These are phyloP conservation scores for Brachylomia viminalis DNA, from an alignment of 2,888 invertebrate genomes.

Conservation along the genomic window DNA sequence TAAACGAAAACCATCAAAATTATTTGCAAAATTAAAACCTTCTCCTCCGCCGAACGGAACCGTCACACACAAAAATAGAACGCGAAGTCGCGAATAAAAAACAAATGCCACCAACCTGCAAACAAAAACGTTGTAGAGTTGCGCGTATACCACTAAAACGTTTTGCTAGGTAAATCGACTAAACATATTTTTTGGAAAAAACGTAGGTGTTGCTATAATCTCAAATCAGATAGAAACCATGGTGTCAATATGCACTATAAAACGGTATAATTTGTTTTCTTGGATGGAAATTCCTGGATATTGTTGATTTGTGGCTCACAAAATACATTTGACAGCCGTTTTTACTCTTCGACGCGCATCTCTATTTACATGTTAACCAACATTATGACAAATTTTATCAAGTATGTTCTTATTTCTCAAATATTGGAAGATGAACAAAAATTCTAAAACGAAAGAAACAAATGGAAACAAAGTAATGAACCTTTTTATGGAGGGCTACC, in stretches of 20 bases:
- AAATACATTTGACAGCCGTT: conserved; percentile 1
- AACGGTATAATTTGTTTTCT: not conserved
- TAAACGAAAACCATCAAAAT: conserved; percentile 85
- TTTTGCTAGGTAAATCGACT: conserved; percentile 32
- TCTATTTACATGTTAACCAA: conserved; percentile 42
- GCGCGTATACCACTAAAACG: conserved; percentile 18
- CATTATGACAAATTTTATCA: conserved; percentile 11
- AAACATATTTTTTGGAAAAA: not conserved
- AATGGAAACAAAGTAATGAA: conserved; percentile 6
- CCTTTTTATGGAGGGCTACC: no score
- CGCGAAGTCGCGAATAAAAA: conserved; percentile 90
- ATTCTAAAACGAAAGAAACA: not conserved
- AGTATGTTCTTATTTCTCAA: conserved; percentile 24
- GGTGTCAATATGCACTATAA: rapidly evolving
- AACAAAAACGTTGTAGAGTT: conserved; percentile 64
- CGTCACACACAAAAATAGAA: conserved; percentile 91
- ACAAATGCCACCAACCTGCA: conserved; percentile 81
- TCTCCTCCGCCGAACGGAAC: conserved; percentile 84
- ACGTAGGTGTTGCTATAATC: not conserved
- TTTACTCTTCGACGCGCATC: not conserved
- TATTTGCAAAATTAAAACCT: conserved; percentile 83
- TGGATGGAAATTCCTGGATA: not conserved
- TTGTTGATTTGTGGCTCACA: not conserved
- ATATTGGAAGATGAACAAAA: rapidly evolving
- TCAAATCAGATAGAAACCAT: not conserved